Conservation (phyloP, 2,797 vertebrate species). For the Streptopelia turtur region DNA sequence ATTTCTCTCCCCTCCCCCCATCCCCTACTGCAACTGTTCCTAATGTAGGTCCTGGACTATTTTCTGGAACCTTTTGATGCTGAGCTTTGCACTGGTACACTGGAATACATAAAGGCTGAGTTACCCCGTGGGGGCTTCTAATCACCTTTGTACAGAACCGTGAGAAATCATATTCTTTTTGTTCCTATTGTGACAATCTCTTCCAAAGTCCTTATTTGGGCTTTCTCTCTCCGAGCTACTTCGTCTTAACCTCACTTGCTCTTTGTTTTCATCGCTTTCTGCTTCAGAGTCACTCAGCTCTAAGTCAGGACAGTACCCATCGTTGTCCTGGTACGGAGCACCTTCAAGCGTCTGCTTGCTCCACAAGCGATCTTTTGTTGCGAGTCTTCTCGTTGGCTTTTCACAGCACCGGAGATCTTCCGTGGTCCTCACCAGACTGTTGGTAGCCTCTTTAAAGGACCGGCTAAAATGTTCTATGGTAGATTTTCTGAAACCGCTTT, state of each 20-base stretch:
- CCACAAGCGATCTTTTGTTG: constrained; percentile 87
- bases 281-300: constrained; percentile 97
- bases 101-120: constrained; percentile 55
- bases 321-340: constrained; percentile 89
- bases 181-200: constrained; percentile 79
- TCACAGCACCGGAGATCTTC: constrained; percentile 88
- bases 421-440: constrained; percentile 88
- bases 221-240: constrained; percentile 78
- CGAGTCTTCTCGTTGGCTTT: constrained; percentile 83
- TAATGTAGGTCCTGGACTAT: constrained; percentile 29
- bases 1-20: background rate
- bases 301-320: constrained; percentile 96
- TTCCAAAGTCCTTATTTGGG: constrained; percentile 77
- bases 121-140: constrained; percentile 65
- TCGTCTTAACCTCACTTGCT: constrained; percentile 77
- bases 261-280: constrained; percentile 87
- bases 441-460: constrained; percentile 93
- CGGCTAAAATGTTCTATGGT: constrained; percentile 89
- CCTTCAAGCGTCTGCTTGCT: constrained; percentile 81
- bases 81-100: constrained; percentile 57
- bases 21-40: constrained; percentile 51
- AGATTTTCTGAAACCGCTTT: constrained; percentile 85
- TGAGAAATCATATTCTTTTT: constrained; percentile 86
- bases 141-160: constrained; percentile 92
- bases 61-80: constrained; percentile 66